Evolutionary conservation across 2,888 invertebrate genomes (phyloP).

Genomic region (Macrophya alboannulata): DNA sequence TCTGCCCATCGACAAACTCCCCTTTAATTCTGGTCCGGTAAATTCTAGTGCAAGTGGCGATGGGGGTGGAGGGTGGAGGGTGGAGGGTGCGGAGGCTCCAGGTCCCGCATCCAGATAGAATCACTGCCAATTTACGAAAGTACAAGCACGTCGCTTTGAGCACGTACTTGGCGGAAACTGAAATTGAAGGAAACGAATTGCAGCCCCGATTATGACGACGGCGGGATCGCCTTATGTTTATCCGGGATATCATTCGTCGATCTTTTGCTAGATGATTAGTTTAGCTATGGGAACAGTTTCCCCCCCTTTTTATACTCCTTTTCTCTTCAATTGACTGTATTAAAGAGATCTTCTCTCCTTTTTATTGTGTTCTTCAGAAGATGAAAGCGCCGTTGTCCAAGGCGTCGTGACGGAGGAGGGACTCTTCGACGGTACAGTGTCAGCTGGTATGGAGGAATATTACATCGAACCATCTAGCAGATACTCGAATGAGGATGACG

Average conservation of each 20-base stretch:
- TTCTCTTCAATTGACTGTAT: neutral
- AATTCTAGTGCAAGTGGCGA: neutral
- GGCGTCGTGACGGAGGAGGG: conserved; percentile 94
- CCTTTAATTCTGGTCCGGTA: neutral
- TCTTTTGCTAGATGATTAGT: neutral
- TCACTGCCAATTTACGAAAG: conserved; percentile 55
- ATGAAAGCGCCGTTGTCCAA: conserved; percentile 90
- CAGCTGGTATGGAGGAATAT: conserved; percentile 89
- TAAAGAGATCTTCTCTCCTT: neutral
- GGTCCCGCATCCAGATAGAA: conserved; percentile 47
- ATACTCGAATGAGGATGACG: conserved; percentile 82
- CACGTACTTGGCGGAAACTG: conserved; percentile 46
- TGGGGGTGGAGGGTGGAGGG: neutral
- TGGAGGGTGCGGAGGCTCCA: neutral
- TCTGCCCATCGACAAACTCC: neutral
- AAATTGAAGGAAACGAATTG: conserved; percentile 24
- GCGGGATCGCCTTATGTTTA: neutral
- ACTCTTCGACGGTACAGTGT: conserved; percentile 94
- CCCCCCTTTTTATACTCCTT: neutral
- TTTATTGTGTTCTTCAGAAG: conserved; percentile 82
- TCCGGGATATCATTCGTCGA: neutral
- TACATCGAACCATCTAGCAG: conserved; percentile 92
- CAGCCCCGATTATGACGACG: neutral
- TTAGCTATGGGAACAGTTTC: neutral
- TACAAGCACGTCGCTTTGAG: conserved; percentile 49